These are phyloP conservation scores for Acronicta alni DNA, from an alignment of 2,888 invertebrate species.

Conservation along the genomic window DNA sequence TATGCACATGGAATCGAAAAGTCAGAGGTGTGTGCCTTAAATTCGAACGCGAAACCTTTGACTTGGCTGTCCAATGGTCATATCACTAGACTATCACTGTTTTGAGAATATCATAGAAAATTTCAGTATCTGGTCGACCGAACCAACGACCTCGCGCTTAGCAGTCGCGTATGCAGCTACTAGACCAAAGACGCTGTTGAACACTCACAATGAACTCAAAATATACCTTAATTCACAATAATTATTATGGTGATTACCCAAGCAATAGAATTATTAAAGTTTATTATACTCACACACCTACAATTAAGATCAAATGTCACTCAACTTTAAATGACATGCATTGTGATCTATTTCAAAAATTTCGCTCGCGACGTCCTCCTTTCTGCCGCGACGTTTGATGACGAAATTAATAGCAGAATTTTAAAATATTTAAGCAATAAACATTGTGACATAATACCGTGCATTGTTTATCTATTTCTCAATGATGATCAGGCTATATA, in stretches of 20 bases:
- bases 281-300: slow-evolving; percentile 5
- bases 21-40: too few species aligned
- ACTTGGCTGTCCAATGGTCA: too few species aligned
- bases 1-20: too few species aligned
- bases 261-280: not conserved
- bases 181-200: too few species aligned
- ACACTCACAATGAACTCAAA: too few species aligned
- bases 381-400: slow-evolving; percentile 21
- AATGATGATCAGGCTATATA: slow-evolving; percentile 35
- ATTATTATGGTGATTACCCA: not conserved
- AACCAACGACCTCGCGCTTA: too few species aligned
- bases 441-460: slow-evolving; percentile 26
- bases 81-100: too few species aligned
- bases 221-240: not conserved
- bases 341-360: slow-evolving; percentile 24
- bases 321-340: slow-evolving; percentile 20
- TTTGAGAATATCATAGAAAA: too few species aligned
- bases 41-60: too few species aligned
- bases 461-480: slow-evolving; percentile 50
- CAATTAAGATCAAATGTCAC: slow-evolving; percentile 24
- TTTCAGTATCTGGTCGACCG: too few species aligned
- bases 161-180: too few species aligned
- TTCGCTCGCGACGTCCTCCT: slow-evolving; percentile 21
- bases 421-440: slow-evolving; percentile 42
- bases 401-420: slow-evolving; percentile 20